A percentile compares a stretch with the other conserved stretches of the same genome.
phyloP scores from a whole-genome alignment of 2,113 vertebrate species.

The Piaya cayana region DNA sequence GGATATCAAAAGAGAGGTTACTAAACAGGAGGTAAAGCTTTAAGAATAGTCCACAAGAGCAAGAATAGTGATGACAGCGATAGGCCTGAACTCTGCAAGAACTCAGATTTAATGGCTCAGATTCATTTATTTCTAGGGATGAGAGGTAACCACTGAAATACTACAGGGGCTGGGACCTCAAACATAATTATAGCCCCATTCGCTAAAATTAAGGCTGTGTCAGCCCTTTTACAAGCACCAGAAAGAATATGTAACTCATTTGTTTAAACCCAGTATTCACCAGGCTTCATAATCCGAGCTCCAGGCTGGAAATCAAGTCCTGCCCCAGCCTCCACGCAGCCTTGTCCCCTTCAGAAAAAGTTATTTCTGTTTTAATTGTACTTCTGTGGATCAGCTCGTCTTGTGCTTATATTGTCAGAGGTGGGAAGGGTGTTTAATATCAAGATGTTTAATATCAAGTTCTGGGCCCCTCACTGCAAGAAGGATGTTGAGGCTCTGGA shows the following conservation, averaged over 20 bases:
- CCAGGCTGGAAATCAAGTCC: background rate
- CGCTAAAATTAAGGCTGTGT: slow-evolving; percentile 10
- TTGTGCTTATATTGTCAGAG: background rate
- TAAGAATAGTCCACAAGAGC: background rate
- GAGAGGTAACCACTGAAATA: slow-evolving; percentile 32
- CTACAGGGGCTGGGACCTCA: background rate
- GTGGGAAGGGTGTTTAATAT: background rate
- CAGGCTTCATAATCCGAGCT: background rate
- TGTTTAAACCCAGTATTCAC: background rate
- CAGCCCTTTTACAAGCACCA: slow-evolving; percentile 35
- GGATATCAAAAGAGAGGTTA: background rate
- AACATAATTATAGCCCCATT: slow-evolving; percentile 35
- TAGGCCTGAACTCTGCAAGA: background rate
- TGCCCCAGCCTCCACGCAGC: background rate
- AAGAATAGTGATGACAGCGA: background rate
- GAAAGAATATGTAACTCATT: slow-evolving; percentile 5
- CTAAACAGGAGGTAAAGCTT: background rate
- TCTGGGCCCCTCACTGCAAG: too few species aligned
- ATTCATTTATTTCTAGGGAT: slow-evolving; percentile 14
- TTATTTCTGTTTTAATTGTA: background rate
- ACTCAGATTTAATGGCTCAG: background rate
- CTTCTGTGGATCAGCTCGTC: background rate
- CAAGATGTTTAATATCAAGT: too few species aligned
- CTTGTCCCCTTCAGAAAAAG: background rate
- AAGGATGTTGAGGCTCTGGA: too few species aligned